These are phyloP conservation scores for Aldabrachelys gigantea DNA, from an alignment of 2,113 vertebrate genomes.

Conservation along the genomic window DNA sequence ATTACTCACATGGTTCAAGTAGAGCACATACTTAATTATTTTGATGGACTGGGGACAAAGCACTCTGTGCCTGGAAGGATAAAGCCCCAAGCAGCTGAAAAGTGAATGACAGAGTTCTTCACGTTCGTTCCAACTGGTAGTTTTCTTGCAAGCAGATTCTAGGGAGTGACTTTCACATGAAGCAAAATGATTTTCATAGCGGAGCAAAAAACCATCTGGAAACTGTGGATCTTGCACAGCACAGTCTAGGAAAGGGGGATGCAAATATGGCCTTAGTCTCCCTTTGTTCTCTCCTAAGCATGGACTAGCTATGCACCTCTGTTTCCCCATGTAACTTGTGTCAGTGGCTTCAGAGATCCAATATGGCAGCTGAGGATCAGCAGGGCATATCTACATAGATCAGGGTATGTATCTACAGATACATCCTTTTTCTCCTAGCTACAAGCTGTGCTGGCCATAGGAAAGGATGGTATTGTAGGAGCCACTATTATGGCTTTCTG, in stretches of 20 bases:
- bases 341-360: not conserved
- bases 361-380: not conserved
- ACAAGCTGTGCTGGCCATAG: not conserved
- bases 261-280: not conserved
- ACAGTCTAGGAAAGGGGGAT: rapidly evolving
- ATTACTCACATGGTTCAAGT: not conserved
- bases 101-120: not conserved
- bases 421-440: not conserved
- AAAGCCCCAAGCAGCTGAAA: not conserved
- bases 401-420: rapidly evolving
- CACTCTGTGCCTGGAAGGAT: not conserved
- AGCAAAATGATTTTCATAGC: not conserved
- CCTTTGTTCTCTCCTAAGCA: not conserved
- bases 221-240: rapidly evolving
- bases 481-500: not conserved
- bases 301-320: not conserved
- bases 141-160: not conserved
- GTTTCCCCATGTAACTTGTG: not conserved
- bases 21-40: not conserved
- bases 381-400: not conserved
- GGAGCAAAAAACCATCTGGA: not conserved
- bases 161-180: rapidly evolving
- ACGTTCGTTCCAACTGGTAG: not conserved
- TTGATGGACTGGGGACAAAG: not conserved
- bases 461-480: not conserved